Percentiles rank a stretch among this genome's conserved stretches.
These are phyloP conservation scores for Luperina testacea DNA, from an alignment of 2,888 invertebrate genomes.

Conservation along the genomic window DNA sequence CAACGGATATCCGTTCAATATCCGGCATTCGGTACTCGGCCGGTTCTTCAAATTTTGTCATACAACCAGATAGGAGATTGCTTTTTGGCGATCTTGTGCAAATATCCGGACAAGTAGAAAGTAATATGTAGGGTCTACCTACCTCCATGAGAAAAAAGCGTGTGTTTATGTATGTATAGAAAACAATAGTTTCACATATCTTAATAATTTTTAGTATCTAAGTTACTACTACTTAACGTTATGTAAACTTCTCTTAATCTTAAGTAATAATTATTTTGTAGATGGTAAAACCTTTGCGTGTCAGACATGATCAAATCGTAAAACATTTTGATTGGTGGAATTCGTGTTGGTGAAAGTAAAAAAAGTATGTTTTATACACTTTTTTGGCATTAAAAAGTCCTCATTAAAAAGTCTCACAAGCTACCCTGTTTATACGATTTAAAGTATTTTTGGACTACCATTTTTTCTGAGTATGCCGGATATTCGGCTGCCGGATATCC, in stretches of 20 bases:
- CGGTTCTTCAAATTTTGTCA: not conserved
- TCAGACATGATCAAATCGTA: not conserved
- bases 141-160: not conserved
- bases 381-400: not conserved
- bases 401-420: not conserved
- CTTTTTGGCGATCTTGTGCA: not conserved
- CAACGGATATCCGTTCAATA: conserved; percentile 28
- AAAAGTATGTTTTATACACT: not conserved
- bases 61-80: not conserved
- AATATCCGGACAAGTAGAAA: not conserved
- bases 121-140: not conserved
- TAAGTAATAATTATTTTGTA: not conserved
- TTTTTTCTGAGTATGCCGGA: conserved; percentile 12
- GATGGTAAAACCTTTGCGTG: not conserved
- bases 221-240: not conserved
- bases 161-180: not conserved
- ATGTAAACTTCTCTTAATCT: not conserved
- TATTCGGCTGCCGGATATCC: conserved; percentile 32
- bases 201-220: not conserved
- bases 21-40: conserved; percentile 9
- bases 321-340: not conserved
- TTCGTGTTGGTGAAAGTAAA: not conserved
- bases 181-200: not conserved
- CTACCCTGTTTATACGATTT: not conserved
- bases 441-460: not conserved